These are phyloP conservation scores for Maconellicoccus hirsutus DNA, from an alignment of 1,140 invertebrate genomes.

Conservation along the genomic window DNA sequence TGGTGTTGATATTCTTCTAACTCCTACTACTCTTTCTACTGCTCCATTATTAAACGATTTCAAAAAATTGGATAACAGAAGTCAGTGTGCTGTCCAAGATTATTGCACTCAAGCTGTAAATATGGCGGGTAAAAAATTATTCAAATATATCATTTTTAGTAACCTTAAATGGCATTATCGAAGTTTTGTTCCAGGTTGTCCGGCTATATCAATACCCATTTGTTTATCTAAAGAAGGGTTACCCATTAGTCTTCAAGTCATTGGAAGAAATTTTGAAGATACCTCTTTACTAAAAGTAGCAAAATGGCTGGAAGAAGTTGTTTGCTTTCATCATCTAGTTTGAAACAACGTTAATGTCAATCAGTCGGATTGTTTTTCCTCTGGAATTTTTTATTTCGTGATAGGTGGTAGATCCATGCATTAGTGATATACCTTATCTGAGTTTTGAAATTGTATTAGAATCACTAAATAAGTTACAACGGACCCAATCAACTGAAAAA, in stretches of 20 bases:
- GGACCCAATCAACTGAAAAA: conserved; percentile 16
- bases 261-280: conserved; percentile 70
- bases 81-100: conserved; percentile 80
- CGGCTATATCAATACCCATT: conserved; percentile 81
- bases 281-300: conserved; percentile 62
- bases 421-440: conserved; percentile 23
- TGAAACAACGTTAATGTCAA: too few species aligned
- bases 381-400: background rate
- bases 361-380: background rate
- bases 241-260: conserved; percentile 87
- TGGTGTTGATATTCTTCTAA: conserved; percentile 73
- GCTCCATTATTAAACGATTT: conserved; percentile 75
- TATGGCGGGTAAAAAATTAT: conserved; percentile 59
- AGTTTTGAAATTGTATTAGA: conserved; percentile 24
- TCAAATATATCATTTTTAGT: background rate
- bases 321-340: conserved; percentile 46
- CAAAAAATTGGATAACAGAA: conserved; percentile 61
- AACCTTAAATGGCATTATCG: too few species aligned
- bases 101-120: conserved; percentile 91
- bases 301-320: conserved; percentile 66
- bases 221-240: conserved; percentile 60
- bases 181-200: conserved; percentile 49
- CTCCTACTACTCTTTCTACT: conserved; percentile 78
- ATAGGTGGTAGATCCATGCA: background rate
- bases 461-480: conserved; percentile 24